Base-by-base conservation (phyloP, 2,888 invertebrate species). In the Drosophila trichaetosa region DNA sequence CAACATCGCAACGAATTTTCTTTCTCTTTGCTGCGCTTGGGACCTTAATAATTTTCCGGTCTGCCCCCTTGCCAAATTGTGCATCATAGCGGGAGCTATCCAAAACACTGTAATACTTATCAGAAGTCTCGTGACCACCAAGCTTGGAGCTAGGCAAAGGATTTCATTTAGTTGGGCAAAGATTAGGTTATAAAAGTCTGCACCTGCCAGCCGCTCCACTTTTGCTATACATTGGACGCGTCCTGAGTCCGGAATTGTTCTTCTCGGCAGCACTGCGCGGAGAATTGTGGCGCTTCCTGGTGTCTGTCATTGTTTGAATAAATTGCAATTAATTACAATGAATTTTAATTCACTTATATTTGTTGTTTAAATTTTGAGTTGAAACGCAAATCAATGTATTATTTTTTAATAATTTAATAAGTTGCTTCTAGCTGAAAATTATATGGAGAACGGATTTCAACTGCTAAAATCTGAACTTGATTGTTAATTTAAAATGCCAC, bases 281-380 rank as follows among this genome's bases (percentile, higher is more conserved):
- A 59, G 6, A 33, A 31, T 54, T 36, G 24, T 54, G 29, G 16
- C 27, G 13, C 13, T n/a, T 53, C 42, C 16, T 56, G 3, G 11
- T 13, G 36, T 31, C 33, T 4, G 53, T 36, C 75, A 75, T 73
- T 5, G 34, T 27, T 29, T 5, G 4, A n/a, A 27, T 34, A 34
- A 53, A 18, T 10, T 24, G 1, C 36, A 33, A 49, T 54, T n/a
- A 24, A 24, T 46, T 1, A 60, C 34, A 52, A 60, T 16, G 21
- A 57, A 21, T 60, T 60, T 36, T 11, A 62, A 36, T 38, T 56
- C 24, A 24, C 46, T 11, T 27, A 10, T 42, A 64, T 58, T 58
- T 64, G 10, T 29, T 68, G 40, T 21, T 27, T 7, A 2, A 49
- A 60, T 49, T 73, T 73, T 64, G 76, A 66, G 34, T 33, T 61